Conservation (phyloP, 2,113 vertebrate genomes). For the Melanerpes formicivorus region DNA sequence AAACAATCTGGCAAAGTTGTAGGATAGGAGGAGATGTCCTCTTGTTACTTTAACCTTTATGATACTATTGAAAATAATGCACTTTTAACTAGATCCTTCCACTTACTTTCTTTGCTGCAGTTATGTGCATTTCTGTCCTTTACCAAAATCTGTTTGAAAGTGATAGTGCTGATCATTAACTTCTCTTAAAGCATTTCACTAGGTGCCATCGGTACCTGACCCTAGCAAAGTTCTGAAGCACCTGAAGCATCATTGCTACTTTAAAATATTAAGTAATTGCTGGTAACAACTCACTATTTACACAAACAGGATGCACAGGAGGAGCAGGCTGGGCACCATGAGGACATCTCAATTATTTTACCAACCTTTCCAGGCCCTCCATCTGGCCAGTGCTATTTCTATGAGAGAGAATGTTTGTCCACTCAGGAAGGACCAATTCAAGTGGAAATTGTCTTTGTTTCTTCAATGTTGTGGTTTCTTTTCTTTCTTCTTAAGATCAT, state of each 20-base stretch:
- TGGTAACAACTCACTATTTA: background rate
- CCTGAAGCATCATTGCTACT: background rate
- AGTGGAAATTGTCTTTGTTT: background rate
- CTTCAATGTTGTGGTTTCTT: background rate
- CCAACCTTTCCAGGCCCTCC: background rate
- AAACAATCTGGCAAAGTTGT: background rate
- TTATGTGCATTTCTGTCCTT: background rate
- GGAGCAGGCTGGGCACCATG: background rate
- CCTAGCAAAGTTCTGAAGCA: background rate
- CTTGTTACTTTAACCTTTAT: background rate
- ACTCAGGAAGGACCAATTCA: background rate
- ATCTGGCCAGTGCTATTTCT: background rate
- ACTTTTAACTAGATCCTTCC: background rate
- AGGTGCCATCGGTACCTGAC: background rate
- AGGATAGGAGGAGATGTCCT: accelerated
- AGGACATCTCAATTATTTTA: background rate
- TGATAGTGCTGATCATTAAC: background rate
- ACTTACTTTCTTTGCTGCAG: background rate
- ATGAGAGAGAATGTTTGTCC: background rate
- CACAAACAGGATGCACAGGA: background rate
- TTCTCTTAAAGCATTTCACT: background rate
- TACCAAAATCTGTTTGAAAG: background rate
- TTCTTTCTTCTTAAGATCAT: background rate
- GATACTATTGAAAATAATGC: background rate
- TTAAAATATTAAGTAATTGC: background rate